Evolutionary conservation across 2,113 vertebrate species (phyloP).

Genomic region (Trachemys scripta): DNA sequence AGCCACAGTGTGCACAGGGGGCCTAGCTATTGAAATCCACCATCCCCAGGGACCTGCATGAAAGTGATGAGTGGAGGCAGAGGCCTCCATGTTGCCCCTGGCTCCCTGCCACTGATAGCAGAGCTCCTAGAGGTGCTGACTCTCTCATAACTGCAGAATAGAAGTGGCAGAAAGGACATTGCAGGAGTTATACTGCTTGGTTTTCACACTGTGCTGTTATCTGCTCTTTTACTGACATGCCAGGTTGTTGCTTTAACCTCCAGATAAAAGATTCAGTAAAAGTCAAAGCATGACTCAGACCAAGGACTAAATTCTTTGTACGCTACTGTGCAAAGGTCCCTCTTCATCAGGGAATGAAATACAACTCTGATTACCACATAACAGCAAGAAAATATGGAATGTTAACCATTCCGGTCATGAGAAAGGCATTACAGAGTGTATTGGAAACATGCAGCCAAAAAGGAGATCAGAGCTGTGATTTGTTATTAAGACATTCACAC

Average conservation of each 20-base stretch:
- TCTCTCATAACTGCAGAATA: not conserved
- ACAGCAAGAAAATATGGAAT: not conserved
- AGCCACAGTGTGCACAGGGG: not conserved
- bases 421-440: constrained; percentile 18
- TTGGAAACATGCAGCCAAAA: not conserved
- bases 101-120: not conserved
- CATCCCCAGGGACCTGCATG: not conserved
- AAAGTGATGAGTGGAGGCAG: not conserved
- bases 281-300: constrained; percentile 40
- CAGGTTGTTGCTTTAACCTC: constrained; percentile 39
- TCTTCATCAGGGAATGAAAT: not conserved
- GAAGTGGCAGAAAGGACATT: not conserved
- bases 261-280: constrained; percentile 61
- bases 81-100: not conserved
- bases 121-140: not conserved
- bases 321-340: accelerated
- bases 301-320: not conserved
- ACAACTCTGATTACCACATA: not conserved
- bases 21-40: not conserved
- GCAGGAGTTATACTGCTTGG: not conserved
- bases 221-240: constrained; percentile 5
- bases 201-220: not conserved
- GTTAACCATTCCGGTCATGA: not conserved
- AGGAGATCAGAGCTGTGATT: constrained; percentile 36
- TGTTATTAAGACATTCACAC: constrained; percentile 23